These are phyloP conservation scores for Neocrepidodera transversa DNA, from an alignment of 2,888 invertebrate genomes.

Conservation along the genomic window DNA sequence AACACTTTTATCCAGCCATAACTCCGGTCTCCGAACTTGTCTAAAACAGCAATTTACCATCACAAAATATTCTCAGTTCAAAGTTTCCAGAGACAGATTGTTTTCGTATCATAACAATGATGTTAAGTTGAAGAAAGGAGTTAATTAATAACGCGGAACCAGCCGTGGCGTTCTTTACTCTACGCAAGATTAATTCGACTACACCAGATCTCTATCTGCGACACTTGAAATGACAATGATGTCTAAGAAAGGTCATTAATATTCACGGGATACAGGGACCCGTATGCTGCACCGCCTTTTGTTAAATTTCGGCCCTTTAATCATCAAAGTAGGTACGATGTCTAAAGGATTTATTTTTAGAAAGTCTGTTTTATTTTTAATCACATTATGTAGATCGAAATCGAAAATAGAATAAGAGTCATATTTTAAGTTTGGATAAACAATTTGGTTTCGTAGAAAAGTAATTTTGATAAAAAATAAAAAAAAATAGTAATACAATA, in stretches of 20 bases:
- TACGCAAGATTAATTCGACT: conserved; percentile 47
- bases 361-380: background rate
- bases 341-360: background rate
- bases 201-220: conserved; percentile 51
- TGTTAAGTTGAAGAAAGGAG: conserved; percentile 46
- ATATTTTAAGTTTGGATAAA: too few species aligned
- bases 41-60: conserved; percentile 9
- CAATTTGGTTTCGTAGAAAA: too few species aligned
- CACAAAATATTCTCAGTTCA: conserved; percentile 12
- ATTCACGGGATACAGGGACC: conserved; percentile 37
- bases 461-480: too few species aligned
- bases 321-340: background rate
- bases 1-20: conserved; percentile 10
- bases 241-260: conserved; percentile 51
- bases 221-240: conserved; percentile 52
- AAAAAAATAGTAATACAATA: too few species aligned
- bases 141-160: conserved; percentile 48
- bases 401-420: too few species aligned
- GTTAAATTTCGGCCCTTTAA: conserved; percentile 4
- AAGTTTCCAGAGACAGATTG: conserved; percentile 37
- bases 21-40: background rate
- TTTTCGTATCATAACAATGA: conserved; percentile 44
- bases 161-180: conserved; percentile 44
- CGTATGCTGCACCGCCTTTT: conserved; percentile 26
- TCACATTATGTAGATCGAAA: too few species aligned